Percentiles rank a stretch among this genome's conserved stretches.
These are phyloP conservation scores for Okapia johnstoni DNA, from an alignment of 2,113 vertebrate genomes.

Conservation along the genomic window DNA sequence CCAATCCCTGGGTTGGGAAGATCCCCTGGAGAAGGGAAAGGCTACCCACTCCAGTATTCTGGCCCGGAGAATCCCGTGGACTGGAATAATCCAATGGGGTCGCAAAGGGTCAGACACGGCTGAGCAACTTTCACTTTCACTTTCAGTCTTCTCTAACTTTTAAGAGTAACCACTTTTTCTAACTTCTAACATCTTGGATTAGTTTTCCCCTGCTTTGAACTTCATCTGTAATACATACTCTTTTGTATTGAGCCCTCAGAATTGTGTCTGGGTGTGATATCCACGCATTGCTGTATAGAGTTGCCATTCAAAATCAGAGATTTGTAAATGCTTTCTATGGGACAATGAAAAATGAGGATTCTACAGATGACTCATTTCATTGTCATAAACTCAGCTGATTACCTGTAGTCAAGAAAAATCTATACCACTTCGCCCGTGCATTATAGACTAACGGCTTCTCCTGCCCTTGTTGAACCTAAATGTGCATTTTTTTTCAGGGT, in stretches of 20 bases:
- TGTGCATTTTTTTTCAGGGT: background rate
- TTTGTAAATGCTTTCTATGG: background rate
- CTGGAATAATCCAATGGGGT: fast-evolving
- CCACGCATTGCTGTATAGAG: background rate
- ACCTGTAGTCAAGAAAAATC: background rate
- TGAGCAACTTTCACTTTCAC: fast-evolving
- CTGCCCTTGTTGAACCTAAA: background rate
- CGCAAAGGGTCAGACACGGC: fast-evolving
- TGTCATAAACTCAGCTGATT: background rate
- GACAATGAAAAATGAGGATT: background rate
- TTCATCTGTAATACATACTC: background rate
- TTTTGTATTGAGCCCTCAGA: background rate
- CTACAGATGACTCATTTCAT: background rate
- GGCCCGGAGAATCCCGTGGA: background rate
- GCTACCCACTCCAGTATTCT: background rate
- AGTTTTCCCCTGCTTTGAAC: background rate
- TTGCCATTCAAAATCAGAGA: background rate
- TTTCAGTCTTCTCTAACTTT: background rate
- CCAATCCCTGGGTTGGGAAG: background rate
- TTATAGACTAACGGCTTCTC: background rate
- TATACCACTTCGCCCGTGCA: too few relatives aligned
- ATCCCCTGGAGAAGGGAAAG: background rate
- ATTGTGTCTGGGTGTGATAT: background rate
- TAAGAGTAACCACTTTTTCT: background rate
- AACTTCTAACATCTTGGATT: background rate